Conservation (phyloP, 2,797 vertebrate genomes). For the Myotis vivesi region DNA sequence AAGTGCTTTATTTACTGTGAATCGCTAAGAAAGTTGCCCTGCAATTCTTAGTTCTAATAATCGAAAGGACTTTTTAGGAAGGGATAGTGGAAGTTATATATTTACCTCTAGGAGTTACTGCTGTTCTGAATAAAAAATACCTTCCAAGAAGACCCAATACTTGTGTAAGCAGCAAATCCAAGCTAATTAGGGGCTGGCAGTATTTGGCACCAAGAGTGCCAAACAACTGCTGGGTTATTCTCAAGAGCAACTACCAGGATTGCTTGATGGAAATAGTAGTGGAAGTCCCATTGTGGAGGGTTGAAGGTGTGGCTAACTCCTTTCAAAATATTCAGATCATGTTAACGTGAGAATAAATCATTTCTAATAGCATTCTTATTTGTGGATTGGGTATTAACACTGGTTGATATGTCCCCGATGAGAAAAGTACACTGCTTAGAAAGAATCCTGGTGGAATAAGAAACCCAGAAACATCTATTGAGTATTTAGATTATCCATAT, state of each 20-base stretch:
- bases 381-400: neutral
- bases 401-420: neutral
- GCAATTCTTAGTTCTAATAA: neutral
- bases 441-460: neutral
- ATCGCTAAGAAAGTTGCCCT: neutral
- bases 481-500: neutral
- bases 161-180: neutral
- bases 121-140: neutral
- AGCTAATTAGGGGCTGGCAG: neutral
- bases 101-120: neutral
- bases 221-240: neutral
- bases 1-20: neutral
- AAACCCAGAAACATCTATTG: neutral
- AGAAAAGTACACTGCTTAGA: neutral
- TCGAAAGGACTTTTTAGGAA: neutral
- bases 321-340: constrained; percentile 1
- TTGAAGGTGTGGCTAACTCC: neutral
- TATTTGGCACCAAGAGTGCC: neutral
- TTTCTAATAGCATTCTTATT: neutral
- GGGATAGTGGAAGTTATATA: neutral
- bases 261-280: neutral
- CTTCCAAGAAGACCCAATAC: neutral
- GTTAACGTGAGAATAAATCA: neutral
- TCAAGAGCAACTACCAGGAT: neutral
- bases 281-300: neutral